Conservation (phyloP, 2,113 vertebrate species). For the Stercorarius parasiticus region DNA sequence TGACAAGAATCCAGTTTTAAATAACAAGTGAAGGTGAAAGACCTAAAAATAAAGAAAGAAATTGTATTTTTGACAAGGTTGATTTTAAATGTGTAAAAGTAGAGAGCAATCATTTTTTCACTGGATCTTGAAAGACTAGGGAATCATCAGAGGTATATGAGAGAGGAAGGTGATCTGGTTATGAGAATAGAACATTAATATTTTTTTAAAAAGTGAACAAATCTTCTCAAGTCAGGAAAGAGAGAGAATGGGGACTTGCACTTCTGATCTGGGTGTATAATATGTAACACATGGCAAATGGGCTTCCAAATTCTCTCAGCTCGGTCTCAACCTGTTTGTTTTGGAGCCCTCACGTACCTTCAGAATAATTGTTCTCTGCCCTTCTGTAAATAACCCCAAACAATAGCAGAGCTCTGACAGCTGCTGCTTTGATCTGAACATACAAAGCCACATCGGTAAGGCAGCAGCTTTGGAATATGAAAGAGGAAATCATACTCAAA, state of each 20-base stretch:
- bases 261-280: not conserved
- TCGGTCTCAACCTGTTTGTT: conserved; percentile 7
- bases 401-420: conserved; percentile 18
- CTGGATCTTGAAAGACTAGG: not conserved
- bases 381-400: conserved; percentile 46
- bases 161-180: not conserved
- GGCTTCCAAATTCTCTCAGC: not conserved
- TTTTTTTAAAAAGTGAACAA: not conserved
- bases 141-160: not conserved
- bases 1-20: not conserved
- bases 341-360: not conserved
- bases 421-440: not conserved
- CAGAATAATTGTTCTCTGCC: conserved; percentile 43
- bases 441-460: not conserved
- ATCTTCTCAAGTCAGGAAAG: not conserved
- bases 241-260: not conserved
- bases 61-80: not conserved
- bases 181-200: not conserved
- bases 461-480: conserved; percentile 21
- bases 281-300: not conserved
- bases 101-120: not conserved
- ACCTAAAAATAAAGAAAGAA: not conserved
- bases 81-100: not conserved
- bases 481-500: not conserved
- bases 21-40: not conserved